These are phyloP conservation scores for Scaptomyza pallida DNA, from an alignment of 1,140 invertebrate species.

Conservation along the genomic window DNA sequence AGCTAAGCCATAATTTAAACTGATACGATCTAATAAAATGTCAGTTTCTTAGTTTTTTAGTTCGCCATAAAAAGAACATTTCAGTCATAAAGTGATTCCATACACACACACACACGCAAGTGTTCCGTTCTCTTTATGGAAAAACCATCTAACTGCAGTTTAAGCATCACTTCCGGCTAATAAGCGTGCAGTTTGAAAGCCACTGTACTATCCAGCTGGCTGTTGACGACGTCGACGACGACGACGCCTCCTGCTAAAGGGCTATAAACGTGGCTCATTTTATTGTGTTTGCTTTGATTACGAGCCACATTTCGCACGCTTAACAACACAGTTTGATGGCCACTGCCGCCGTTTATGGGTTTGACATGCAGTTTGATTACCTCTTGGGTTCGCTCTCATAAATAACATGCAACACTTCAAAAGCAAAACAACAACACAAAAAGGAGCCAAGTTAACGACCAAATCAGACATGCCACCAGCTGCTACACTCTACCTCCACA, in stretches of 20 bases:
- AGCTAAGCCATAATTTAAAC: not conserved
- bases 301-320: conserved; percentile 46
- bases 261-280: conserved; percentile 65
- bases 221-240: too few relatives aligned
- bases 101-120: not conserved
- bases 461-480: conserved; percentile 62
- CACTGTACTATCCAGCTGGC: not conserved
- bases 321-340: conserved; percentile 65
- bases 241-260: not conserved
- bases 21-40: conserved; percentile 1
- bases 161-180: conserved; percentile 40
- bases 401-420: conserved; percentile 78
- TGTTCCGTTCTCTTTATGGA: too few relatives aligned
- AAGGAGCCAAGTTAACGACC: conserved; percentile 49
- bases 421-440: not conserved
- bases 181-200: conserved; percentile 32
- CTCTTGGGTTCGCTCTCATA: conserved; percentile 42
- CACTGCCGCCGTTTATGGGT: conserved; percentile 49
- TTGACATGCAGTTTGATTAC: conserved; percentile 72
- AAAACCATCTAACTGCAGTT: conserved; percentile 30
- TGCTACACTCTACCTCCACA: conserved; percentile 17
- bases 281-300: conserved; percentile 61
- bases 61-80: not conserved
- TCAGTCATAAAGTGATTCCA: not conserved
- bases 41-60: not conserved